A percentile compares a stretch with the other conserved stretches of the same genome.
These are phyloP conservation scores for Panulirus ornatus DNA, from an alignment of 1,140 invertebrate species.

Conservation along the genomic window DNA sequence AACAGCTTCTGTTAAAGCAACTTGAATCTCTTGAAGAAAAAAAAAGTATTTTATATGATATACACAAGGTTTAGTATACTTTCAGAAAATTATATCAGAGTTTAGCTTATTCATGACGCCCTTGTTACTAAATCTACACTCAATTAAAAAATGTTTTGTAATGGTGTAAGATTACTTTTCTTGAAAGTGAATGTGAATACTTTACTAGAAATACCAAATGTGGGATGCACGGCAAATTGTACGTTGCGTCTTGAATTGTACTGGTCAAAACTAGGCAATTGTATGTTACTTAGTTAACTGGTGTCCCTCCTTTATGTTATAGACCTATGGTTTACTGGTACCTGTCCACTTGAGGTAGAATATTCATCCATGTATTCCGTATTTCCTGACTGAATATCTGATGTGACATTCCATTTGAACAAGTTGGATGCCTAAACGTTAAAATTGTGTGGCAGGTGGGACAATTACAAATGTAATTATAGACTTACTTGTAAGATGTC, in stretches of 20 bases:
- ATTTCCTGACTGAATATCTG: slow-evolving; percentile 8
- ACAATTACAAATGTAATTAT: slow-evolving; percentile 53
- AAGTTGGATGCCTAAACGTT: not conserved
- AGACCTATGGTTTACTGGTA: not conserved
- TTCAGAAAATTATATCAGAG: not conserved
- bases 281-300: not conserved
- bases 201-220: not conserved
- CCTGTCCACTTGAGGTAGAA: not conserved
- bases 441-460: slow-evolving; percentile 2
- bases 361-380: no score
- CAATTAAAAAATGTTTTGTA: not conserved
- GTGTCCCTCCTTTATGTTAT: not conserved
- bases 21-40: not conserved
- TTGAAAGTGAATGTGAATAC: not conserved
- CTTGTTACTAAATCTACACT: not conserved
- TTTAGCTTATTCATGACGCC: not conserved
- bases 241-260: not conserved
- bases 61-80: not conserved
- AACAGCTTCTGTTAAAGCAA: slow-evolving; percentile 61
- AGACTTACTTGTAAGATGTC: slow-evolving; percentile 35
- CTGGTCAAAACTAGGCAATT: no score
- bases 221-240: not conserved
- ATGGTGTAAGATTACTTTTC: not conserved
- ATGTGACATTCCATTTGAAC: slow-evolving; percentile 25
- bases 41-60: not conserved